These are phyloP conservation scores for Agonopterix arenella DNA, from an alignment of 2,888 invertebrate genomes.

Conservation along the genomic window DNA sequence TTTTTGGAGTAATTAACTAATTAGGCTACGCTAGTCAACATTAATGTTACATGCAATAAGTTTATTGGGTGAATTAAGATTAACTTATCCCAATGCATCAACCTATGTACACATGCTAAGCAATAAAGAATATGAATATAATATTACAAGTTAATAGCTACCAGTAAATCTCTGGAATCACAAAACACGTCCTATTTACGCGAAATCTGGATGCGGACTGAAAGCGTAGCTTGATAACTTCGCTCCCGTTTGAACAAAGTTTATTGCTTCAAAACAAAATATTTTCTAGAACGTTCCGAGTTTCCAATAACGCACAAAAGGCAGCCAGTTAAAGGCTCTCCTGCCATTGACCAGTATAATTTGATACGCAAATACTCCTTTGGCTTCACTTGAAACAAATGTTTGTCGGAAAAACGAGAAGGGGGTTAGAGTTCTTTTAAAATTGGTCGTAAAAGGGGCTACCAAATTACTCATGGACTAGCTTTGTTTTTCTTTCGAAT, in stretches of 20 bases:
- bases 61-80: no score
- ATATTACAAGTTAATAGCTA: background rate
- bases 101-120: no score
- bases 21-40: no score
- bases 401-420: background rate
- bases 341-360: slow-evolving; percentile 6
- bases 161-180: background rate
- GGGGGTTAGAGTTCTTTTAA: background rate
- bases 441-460: no score
- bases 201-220: slow-evolving; percentile 20
- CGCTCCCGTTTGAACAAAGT: no score
- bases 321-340: slow-evolving; percentile 24
- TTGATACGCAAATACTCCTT: slow-evolving; percentile 11
- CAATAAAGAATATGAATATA: no score
- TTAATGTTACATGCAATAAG: no score
- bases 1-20: no score
- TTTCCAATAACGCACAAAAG: slow-evolving; percentile 26
- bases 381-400: slow-evolving; percentile 1
- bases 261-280: slow-evolving; percentile 8
- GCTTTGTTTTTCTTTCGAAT: no score
- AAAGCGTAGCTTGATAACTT: background rate
- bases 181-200: slow-evolving; percentile 6
- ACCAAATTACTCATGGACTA: no score
- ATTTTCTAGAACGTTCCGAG: slow-evolving; percentile 23
- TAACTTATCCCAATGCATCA: no score